Percentiles rank a stretch among this genome's conserved stretches.
Evolutionary conservation across 2,113 vertebrate species (phyloP).

Genomic region (Equus quagga): DNA sequence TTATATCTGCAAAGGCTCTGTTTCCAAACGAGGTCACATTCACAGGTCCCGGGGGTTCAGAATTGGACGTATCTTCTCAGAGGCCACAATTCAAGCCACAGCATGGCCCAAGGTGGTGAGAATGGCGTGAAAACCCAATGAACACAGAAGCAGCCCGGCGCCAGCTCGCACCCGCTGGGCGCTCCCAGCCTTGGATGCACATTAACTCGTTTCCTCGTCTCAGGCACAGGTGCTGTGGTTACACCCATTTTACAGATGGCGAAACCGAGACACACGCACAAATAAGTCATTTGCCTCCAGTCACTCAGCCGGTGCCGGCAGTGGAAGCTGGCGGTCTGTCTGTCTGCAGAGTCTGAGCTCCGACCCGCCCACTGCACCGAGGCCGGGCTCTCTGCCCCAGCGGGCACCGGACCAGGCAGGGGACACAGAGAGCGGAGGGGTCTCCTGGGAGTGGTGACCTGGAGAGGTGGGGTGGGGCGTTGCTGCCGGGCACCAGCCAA

Average conservation of each 20-base stretch:
- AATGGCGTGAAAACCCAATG: rapidly evolving
- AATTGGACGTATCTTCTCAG: background rate
- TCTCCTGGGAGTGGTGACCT: background rate
- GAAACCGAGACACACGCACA: background rate
- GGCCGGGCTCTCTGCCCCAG: background rate
- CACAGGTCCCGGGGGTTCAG: background rate
- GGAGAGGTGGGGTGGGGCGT: rapidly evolving
- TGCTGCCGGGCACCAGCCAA: background rate
- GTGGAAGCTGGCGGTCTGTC: background rate
- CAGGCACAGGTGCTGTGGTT: rapidly evolving
- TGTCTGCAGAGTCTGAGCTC: background rate
- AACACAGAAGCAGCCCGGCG: rapidly evolving
- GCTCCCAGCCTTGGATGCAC: rapidly evolving
- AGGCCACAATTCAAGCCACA: no score
- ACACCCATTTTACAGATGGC: background rate
- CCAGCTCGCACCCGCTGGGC: rapidly evolving
- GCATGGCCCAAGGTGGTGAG: background rate
- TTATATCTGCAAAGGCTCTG: background rate
- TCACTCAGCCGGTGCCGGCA: background rate
- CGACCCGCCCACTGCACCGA: rapidly evolving
- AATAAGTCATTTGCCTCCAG: background rate
- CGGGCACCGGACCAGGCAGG: background rate
- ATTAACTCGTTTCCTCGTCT: background rate
- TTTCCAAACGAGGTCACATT: background rate
- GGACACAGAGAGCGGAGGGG: no score